Conservation (phyloP, 2,113 vertebrate genomes). For the Etheostoma spectabile region DNA sequence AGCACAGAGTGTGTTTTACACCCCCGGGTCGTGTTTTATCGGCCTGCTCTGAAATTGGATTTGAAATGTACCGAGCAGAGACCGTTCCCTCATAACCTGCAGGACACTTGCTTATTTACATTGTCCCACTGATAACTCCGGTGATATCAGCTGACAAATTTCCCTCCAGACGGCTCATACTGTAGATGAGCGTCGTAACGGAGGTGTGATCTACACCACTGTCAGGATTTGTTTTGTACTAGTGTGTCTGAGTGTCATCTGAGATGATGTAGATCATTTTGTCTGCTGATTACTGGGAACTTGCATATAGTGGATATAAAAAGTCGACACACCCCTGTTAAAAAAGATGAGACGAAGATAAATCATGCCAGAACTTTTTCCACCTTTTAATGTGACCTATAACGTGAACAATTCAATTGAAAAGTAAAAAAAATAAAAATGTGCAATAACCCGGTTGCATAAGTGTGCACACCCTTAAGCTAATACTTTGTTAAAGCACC, state of each 20-base stretch:
- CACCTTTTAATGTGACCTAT: no score
- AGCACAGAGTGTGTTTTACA: constrained; percentile 9
- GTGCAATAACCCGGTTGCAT: no score
- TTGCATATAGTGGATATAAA: not conserved
- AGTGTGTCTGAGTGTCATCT: not conserved
- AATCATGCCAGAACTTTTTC: no score
- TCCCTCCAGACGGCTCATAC: constrained; percentile 24
- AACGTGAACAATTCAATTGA: no score
- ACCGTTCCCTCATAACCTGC: not conserved
- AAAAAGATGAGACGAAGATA: no score
- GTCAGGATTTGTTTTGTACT: constrained; percentile 8
- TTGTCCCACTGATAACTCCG: not conserved
- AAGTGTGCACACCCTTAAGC: no score
- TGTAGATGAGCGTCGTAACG: not conserved
- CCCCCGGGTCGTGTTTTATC: constrained; percentile 48
- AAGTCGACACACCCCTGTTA: no score
- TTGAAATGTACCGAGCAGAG: constrained; percentile 14
- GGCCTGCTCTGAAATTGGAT: constrained; percentile 51
- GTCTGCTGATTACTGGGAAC: not conserved
- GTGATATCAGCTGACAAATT: constrained; percentile 25
- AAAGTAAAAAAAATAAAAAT: no score
- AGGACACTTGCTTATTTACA: not conserved
- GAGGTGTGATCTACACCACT: constrained; percentile 5
- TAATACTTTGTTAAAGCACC: no score
- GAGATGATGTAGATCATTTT: not conserved